Evolutionary conservation across 2,113 vertebrate species (phyloP).

Genomic region (Ophthalmolycus amberensis): DNA sequence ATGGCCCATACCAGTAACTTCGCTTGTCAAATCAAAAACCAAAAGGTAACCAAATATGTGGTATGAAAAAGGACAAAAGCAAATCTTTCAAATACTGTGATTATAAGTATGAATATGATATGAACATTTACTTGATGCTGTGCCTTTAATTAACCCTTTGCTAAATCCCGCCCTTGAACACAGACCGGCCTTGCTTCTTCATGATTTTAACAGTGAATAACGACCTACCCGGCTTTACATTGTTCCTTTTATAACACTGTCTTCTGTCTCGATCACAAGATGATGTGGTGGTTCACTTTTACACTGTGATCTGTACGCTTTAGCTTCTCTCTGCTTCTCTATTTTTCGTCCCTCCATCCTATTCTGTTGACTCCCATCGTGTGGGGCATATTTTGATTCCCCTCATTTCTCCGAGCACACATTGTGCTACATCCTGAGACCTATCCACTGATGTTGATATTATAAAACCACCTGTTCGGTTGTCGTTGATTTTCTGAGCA

Average conservation of each 20-base stretch:
- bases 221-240: background rate
- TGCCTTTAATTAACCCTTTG: background rate
- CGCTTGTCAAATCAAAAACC: background rate
- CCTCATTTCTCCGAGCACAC: background rate
- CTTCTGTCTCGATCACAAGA: background rate
- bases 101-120: background rate
- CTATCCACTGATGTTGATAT: background rate
- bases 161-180: background rate
- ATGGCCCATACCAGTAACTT: background rate
- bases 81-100: background rate
- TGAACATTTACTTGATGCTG: background rate
- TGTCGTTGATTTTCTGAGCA: conserved; percentile 1
- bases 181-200: background rate
- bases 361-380: background rate
- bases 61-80: background rate
- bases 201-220: background rate
- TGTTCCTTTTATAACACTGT: background rate
- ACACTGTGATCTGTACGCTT: background rate
- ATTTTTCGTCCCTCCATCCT: background rate
- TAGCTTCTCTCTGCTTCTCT: background rate
- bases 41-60: background rate
- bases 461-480: background rate
- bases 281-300: background rate
- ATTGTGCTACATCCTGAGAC: conserved; percentile 14
- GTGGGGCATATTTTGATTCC: background rate